Conservation (phyloP, 2,113 vertebrate genomes). For the Madoqua kirkii region DNA sequence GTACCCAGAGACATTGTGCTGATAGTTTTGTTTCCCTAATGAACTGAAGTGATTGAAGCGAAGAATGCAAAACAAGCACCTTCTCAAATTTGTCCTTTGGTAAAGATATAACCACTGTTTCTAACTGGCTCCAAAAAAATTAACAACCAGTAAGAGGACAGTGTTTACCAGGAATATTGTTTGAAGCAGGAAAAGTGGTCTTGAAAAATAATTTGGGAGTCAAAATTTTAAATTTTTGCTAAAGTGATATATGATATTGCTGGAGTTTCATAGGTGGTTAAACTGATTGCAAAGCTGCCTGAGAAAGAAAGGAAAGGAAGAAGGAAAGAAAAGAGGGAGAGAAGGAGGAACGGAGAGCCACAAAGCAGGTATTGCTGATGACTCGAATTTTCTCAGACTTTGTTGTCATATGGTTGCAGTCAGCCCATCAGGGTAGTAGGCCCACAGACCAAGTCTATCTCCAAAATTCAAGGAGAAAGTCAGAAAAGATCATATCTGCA, state of each 20-base stretch:
- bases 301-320: not conserved
- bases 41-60: not conserved
- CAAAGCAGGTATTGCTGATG: not conserved
- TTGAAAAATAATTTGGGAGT: not conserved
- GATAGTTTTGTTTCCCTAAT: slow-evolving; percentile 65
- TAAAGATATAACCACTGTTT: not conserved
- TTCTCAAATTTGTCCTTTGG: not conserved
- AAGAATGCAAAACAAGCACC: slow-evolving; percentile 26
- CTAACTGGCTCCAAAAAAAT: not conserved
- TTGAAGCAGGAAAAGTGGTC: not conserved
- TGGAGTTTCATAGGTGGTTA: not conserved
- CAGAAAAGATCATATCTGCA: not conserved
- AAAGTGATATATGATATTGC: not conserved
- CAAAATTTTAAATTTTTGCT: not conserved
- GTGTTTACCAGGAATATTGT: not conserved
- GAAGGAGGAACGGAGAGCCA: fast-evolving
- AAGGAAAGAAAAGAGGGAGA: not conserved
- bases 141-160: not conserved
- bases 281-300: not conserved
- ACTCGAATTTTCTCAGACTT: not conserved
- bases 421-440: not conserved
- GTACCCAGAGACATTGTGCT: slow-evolving; percentile 13
- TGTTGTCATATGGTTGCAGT: not conserved
- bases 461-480: not conserved
- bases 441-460: not conserved